Conservation (phyloP, 2,113 vertebrate species). For the Plecturocebus donacophilus region DNA sequence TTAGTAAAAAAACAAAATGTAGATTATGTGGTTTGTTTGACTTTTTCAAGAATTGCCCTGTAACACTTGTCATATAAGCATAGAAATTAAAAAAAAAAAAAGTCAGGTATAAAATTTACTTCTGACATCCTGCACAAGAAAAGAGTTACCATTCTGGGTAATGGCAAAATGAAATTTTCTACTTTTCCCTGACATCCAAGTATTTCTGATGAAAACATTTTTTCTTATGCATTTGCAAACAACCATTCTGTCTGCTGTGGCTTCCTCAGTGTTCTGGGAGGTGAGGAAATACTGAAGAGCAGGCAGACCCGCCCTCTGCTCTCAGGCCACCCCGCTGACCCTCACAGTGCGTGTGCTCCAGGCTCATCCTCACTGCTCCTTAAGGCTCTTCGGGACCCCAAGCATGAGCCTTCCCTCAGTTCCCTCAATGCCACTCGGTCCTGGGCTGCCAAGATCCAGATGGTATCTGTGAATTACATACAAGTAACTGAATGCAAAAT, state of each 20-base stretch:
- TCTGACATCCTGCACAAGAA: not conserved
- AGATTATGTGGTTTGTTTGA: not conserved
- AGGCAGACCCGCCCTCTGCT: not conserved
- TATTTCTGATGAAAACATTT: not conserved
- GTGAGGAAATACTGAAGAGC: not conserved
- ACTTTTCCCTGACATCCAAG: not conserved
- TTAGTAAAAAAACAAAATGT: not conserved
- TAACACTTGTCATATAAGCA: not conserved
- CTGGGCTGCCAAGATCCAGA: not conserved
- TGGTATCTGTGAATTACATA: not conserved
- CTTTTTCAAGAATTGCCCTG: not conserved
- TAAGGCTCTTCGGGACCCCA: too few species aligned
- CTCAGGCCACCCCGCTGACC: not conserved
- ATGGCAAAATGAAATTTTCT: not conserved
- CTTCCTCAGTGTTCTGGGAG: not conserved
- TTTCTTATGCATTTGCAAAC: not conserved
- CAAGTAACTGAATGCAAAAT: too few species aligned
- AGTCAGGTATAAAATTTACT: not conserved
- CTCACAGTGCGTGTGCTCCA: not conserved
- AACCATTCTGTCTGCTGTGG: not conserved
- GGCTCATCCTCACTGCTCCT: too few species aligned
- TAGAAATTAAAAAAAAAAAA: not conserved
- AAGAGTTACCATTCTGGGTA: not conserved
- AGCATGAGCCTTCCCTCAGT: not conserved
- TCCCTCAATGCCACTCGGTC: not conserved